Evolutionary conservation across 37 sponge, comb jelly and placozoan species (phyloP).

Genomic region (Petrosia ficiformis): DNA sequence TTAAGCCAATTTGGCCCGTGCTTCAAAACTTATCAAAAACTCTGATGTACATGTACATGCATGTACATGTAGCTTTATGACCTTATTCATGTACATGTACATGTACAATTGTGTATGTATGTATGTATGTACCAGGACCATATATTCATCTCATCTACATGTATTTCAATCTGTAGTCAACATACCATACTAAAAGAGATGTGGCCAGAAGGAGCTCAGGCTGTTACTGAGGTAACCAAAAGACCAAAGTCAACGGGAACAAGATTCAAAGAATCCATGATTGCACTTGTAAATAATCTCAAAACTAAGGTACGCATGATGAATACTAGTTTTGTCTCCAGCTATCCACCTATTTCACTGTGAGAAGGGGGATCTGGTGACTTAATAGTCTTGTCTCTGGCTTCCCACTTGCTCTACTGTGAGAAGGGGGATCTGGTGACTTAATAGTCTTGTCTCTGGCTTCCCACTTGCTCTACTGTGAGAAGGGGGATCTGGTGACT

Average conservation of each 20-base stretch:
- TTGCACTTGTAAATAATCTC: conserved; percentile 63
- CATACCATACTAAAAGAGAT: conserved; percentile 59
- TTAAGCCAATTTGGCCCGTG: no score
- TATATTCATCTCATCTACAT: neutral
- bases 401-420: no score
- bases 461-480: no score
- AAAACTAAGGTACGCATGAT: conserved; percentile 39
- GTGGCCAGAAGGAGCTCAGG: conserved; percentile 80
- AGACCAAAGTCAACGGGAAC: conserved; percentile 76
- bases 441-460: no score
- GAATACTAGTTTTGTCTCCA: neutral
- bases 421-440: no score
- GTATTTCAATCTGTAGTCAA: conserved; percentile 13
- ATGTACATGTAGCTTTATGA: neutral
- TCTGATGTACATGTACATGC: no score
- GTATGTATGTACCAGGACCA: neutral
- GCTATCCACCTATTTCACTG: neutral
- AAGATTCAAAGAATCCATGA: conserved; percentile 79
- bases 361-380: no score
- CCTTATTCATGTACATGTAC: neutral
- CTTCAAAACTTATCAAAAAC: no score
- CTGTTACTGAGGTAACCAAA: conserved; percentile 74
- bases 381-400: no score
- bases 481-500: no score
- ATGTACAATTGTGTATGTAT: neutral